Base-by-base conservation (phyloP, 2,113 vertebrate species). In the Muscicapa adusta region DNA sequence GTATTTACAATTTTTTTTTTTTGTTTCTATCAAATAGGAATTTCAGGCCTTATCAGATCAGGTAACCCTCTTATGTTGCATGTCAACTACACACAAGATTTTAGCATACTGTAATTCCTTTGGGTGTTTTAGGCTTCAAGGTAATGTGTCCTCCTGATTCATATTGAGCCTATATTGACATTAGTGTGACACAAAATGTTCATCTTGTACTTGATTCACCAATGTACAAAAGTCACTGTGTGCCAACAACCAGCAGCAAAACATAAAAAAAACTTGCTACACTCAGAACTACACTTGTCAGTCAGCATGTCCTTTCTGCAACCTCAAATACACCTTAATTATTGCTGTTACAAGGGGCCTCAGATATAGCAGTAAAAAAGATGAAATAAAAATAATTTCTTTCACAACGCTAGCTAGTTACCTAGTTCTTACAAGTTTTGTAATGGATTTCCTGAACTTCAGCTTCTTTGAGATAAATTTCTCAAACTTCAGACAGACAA, bases 391-490 rank as follows among this genome's bases (percentile, higher is more conserved):
- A 66, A 43, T 10, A 73, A 81, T 89, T 36, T 84, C 12, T 47
- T n/a, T 34, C 28, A 29, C 24, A 89, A 34, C 22, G 3, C 43
- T 58, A 53, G 22, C 8, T 72, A 66, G 33, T 33, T 67, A 16
- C 22, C 56, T n/a, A 67, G 18, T 12, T 77, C 33, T 72, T 85
- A 16, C 8, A 68, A 38, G 61, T 60, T 92, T 43, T 65, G 6
- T 70, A 85, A 93, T 75, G 53, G 57, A 75, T 79, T 96, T 56
- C 40, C 85, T 75, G 34, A 81, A 56, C 28, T 92, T 91, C 31
- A 31, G 10, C 34, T 81, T 87, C 77, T 94, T 91, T 82, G 43
- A 90, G 78, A 51, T 72, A 61, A 36, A 24, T 61, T 82, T 31
- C 36, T 56, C 23, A 47, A 66, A 68, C 36, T 50, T 93, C 81